Evolutionary conservation across 1,140 invertebrate species (phyloP), one percentile per base, ranked within the genome.

Genomic region (Galleria mellonella): DNA sequence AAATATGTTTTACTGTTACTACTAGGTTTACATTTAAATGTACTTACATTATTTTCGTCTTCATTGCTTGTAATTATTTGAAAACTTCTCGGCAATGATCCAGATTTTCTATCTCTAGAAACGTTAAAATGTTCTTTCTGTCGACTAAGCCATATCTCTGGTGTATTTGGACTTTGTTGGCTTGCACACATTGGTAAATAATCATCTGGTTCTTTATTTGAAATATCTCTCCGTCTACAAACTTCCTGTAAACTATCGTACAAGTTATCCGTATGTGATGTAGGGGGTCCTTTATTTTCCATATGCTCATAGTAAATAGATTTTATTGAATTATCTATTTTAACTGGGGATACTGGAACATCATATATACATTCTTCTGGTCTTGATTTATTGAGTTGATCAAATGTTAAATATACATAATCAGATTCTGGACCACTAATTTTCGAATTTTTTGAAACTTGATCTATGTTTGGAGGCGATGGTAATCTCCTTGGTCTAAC

Each of bases 41-140:
- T 76, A 54, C 57, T 72, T 40, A 76, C 51, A 58, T 61, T 66
- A 51, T 59, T 72, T 32, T 75, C 73, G 6, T 23, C 17, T 46
- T 57, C 71, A 45, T 55, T 74, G 58, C 57, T 87, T 49, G 72
- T 88, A 9, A 84, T 85, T 32, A 91, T 72, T 75, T 92, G 91
- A 60, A 95, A 94, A 57, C 93, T 94, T 41, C 93, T 87, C 0
- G 94, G 93, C 29, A 95, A 65, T 0, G 93, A 94, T 11, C 93
- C 94, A 31, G 92, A 91, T 71, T 95, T 95, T 62, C 83, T 87
- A 37, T 85, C 82, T 55, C 83, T 71, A 7, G 83, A 78, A 29
- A 86, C 73, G 55, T 76, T 85, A 35, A 86, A 87, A 62, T 87
- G 83, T 62, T 87, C 82, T 46, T 88, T 84, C 74, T 87, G 68